A percentile compares a stretch with the other conserved stretches of the same genome.
Conservation (phyloP, 53 echinoderm and acorn worm species). For the Luidia sarsii region DNA sequence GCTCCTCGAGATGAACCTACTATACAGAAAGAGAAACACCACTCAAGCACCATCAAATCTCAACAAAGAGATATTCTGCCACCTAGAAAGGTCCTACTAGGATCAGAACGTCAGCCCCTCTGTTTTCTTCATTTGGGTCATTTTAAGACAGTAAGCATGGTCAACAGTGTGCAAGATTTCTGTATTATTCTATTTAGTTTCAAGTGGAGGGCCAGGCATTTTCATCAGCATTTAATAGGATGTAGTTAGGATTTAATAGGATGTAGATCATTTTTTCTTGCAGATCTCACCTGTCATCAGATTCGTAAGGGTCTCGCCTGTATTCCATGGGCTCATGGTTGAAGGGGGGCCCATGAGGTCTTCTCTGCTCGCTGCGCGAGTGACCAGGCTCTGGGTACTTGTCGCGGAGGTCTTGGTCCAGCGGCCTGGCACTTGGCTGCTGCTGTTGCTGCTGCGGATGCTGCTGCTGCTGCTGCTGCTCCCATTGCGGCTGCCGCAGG, state of each 20-base stretch:
- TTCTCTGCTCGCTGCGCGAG: constrained; percentile 1
- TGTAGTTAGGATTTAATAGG: neutral
- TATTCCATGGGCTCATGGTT: constrained; percentile 1
- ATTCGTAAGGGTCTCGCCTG: constrained; percentile 22
- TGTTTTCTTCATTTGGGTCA: too few species aligned
- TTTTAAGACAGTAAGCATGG: too few species aligned
- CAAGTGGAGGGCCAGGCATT: too few species aligned
- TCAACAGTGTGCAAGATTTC: too few species aligned
- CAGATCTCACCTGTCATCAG: constrained; percentile 36
- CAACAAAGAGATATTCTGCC: too few species aligned
- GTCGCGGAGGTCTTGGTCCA: neutral
- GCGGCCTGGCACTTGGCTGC: too few species aligned
- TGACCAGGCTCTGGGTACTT: constrained; percentile 1
- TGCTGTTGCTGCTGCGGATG: neutral
- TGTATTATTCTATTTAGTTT: too few species aligned
- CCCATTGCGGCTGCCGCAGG: neutral
- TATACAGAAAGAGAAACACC: neutral
- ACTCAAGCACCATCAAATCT: too few species aligned
- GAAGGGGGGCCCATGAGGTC: too few species aligned
- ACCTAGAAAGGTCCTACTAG: too few species aligned
- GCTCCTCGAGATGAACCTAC: constrained; percentile 32
- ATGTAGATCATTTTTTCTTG: too few species aligned
- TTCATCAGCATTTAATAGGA: neutral
- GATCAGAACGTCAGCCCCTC: too few species aligned
- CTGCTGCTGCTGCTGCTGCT: neutral